Evolutionary conservation across 2,888 invertebrate species (phyloP), one percentile per base, ranked within the genome.

Genomic region (Ctena decussata): DNA sequence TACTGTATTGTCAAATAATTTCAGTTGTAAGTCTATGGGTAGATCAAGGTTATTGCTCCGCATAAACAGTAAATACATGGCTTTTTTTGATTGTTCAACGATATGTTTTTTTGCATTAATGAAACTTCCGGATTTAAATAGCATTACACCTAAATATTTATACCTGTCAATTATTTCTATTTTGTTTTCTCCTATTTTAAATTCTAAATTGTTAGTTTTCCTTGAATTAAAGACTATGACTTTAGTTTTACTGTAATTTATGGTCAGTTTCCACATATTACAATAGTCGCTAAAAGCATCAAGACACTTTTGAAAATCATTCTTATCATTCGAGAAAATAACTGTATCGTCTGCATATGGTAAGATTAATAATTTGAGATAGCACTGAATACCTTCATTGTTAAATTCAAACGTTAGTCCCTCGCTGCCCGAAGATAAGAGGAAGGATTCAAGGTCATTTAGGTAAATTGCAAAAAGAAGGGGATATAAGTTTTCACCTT

Each of bases 271-370:
- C 82, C 77, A 82, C 0, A 11, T 46, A 27, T 37, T n/a, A 35
- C 84, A 84, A 44, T 80, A 80, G 1, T 77, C 60, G 18, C 49
- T 0, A 41, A 77, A 84, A 41, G 3, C 37, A 60, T 84, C 53
- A n/a, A 80, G n/a, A 5, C 27, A n/a, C 11, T 37, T 60, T 53
- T 80, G 80, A 21, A 80, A 71, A 2, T 39, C 65, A 0, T 72
- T 8, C 12, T 21, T 5, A 35, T 46, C 39, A 21, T 80, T 77
- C 21, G 73, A 32, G n/a, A 84, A 53, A 3, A 83, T n/a, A 2
- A 83, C 71, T 24, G 79, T 83, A 49, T 83, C 78, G 41, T 83
- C 83, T 27, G 83, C 83, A 49, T 71, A 83, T 39, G 79, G 30
- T 21, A 82, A 49, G 0, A 76, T 27, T 12, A 79, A 76, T 11